Evolutionary conservation across 2,888 invertebrate genomes (phyloP).

Genomic region (Drosophila demipolita): DNA sequence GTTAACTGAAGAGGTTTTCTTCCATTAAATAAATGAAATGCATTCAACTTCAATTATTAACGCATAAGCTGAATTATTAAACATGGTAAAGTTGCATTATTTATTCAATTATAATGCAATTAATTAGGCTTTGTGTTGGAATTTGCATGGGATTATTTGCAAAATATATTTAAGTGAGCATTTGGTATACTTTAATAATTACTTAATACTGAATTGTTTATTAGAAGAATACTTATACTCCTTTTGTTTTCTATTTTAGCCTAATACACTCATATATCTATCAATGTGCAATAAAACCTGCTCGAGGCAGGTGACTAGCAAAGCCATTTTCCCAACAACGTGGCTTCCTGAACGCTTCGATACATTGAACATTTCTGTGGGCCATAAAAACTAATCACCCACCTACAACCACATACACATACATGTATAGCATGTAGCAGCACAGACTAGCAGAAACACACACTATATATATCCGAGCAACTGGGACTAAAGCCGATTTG

Average conservation of each 20-base stretch:
- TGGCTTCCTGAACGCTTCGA: constrained; percentile 17
- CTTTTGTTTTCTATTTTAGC: too few species aligned
- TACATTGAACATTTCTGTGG: constrained; percentile 25
- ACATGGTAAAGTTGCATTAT: background rate
- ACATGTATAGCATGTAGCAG: background rate
- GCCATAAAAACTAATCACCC: constrained; percentile 53
- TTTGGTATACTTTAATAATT: background rate
- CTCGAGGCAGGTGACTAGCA: background rate
- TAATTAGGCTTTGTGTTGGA: background rate
- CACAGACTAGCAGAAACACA: background rate
- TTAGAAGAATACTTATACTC: background rate
- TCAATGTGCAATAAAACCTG: background rate
- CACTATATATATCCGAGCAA: background rate
- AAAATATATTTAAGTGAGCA: background rate
- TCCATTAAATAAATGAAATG: constrained; percentile 31
- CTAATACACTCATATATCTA: background rate
- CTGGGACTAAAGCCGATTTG: constrained; percentile 63
- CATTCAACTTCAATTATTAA: background rate
- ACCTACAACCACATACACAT: constrained; percentile 27
- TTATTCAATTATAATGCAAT: background rate
- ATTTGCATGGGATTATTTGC: background rate
- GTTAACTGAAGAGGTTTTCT: background rate
- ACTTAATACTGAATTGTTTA: background rate
- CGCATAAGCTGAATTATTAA: background rate
- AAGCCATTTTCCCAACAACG: constrained; percentile 7